A percentile compares a stretch with the other conserved stretches of the same genome.
These are phyloP conservation scores for Phalacrocorax pelagicus DNA, from an alignment of 2,113 vertebrate species.

Conservation along the genomic window DNA sequence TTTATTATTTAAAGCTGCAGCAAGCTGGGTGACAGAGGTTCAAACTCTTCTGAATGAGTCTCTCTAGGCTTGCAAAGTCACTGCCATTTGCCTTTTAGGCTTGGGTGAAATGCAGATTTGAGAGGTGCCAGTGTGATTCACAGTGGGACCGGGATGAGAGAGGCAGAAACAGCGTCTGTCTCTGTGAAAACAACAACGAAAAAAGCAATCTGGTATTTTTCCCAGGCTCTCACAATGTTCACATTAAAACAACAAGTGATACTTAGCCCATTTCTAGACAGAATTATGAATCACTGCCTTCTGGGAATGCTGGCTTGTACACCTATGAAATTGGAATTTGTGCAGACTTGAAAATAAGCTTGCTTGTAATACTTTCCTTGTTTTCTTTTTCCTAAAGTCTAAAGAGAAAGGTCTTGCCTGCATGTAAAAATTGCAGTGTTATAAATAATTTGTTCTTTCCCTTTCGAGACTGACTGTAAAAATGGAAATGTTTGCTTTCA, in stretches of 20 bases:
- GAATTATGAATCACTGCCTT: background rate
- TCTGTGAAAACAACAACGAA: background rate
- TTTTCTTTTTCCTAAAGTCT: background rate
- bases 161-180: rapidly evolving
- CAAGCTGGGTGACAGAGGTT: background rate
- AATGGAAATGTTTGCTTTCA: conserved; percentile 26
- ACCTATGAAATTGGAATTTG: background rate
- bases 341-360: background rate
- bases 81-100: background rate
- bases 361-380: background rate
- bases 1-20: background rate
- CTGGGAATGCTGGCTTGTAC: background rate
- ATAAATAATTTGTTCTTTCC: conserved; percentile 35
- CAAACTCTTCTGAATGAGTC: background rate
- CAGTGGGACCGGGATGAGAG: background rate
- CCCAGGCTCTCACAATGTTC: background rate
- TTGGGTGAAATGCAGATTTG: background rate
- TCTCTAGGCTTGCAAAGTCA: background rate
- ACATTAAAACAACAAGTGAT: background rate
- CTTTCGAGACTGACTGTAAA: background rate
- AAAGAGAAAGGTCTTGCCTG: background rate
- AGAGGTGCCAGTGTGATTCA: background rate
- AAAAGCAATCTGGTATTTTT: background rate
- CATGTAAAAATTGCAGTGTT: background rate
- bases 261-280: background rate